Conservation (phyloP, 1,140 invertebrate genomes). For the Magallana angulata region DNA sequence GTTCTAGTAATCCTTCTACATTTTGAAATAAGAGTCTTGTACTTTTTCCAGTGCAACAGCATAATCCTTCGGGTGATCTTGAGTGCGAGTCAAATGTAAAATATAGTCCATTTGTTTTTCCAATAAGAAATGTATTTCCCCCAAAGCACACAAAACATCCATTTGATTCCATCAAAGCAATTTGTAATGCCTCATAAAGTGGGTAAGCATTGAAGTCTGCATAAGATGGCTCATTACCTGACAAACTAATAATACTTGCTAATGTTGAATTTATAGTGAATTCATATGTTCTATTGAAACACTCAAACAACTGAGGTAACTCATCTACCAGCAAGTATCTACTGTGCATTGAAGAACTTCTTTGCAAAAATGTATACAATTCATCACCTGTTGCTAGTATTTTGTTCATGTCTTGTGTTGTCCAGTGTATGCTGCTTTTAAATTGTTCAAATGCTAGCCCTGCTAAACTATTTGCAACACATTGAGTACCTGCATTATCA, state of each 20-base stretch:
- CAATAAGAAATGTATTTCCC: too few species aligned
- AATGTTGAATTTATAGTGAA: not conserved
- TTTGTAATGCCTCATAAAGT: not conserved
- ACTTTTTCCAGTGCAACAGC: too few species aligned
- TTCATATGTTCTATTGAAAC: not conserved
- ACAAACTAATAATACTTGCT: too few species aligned
- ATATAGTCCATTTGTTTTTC: too few species aligned
- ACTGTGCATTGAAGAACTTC: not conserved
- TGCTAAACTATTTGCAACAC: too few species aligned
- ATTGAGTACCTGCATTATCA: too few species aligned
- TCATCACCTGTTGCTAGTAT: constrained; percentile 28
- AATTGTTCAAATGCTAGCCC: not conserved
- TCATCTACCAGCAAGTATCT: constrained; percentile 6
- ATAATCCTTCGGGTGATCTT: too few species aligned
- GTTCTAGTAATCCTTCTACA: too few species aligned
- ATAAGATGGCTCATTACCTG: not conserved
- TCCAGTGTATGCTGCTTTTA: constrained; percentile 14
- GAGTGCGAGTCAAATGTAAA: too few species aligned
- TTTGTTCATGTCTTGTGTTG: not conserved
- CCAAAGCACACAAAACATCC: not conserved
- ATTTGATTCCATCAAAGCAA: not conserved
- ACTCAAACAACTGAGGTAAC: not conserved
- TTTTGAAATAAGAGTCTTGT: too few species aligned
- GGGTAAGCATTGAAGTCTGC: constrained; percentile 11
- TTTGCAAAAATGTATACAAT: constrained; percentile 24